These are phyloP conservation scores for Drosophila sp. DNA, from an alignment of 1,140 invertebrate species.

Conservation along the genomic window DNA sequence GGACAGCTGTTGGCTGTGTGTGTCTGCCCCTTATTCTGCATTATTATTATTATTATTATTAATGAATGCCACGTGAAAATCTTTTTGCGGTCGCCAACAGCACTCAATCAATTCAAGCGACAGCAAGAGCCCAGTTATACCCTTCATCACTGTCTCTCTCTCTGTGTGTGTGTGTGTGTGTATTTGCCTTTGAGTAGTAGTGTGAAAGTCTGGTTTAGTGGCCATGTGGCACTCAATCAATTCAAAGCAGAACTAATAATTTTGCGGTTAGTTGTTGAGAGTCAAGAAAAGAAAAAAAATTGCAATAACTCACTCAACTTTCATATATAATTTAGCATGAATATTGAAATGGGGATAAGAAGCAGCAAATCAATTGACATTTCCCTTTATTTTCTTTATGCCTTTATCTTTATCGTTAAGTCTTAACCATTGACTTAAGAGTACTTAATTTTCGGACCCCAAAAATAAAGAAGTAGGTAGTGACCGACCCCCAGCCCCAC, in stretches of 20 bases:
- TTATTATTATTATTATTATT: slow-evolving; percentile 66
- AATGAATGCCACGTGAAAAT: slow-evolving; percentile 80
- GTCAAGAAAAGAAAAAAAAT: too few relatives aligned
- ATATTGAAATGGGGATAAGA: not conserved
- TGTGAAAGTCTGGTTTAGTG: slow-evolving; percentile 18
- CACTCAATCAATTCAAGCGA: slow-evolving; percentile 70
- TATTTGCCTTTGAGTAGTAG: not conserved
- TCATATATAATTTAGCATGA: not conserved
- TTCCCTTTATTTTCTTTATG: not conserved
- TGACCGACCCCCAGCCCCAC: too few relatives aligned
- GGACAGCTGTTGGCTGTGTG: not conserved
- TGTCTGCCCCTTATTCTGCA: slow-evolving; percentile 60
- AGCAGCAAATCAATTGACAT: not conserved
- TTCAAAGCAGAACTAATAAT: slow-evolving; percentile 18
- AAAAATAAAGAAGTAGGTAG: too few relatives aligned
- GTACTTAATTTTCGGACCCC: not conserved
- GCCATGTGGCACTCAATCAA: slow-evolving; percentile 20
- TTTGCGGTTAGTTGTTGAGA: slow-evolving; percentile 7
- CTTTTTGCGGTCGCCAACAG: slow-evolving; percentile 64
- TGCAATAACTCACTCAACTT: slow-evolving; percentile 4
- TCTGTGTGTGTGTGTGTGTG: not conserved
- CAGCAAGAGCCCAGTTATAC: not conserved
- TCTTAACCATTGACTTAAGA: not conserved
- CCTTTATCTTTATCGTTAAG: not conserved
- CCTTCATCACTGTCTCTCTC: not conserved